phyloP scores from a whole-genome alignment of 53 echinoderm and acorn worm species.

The Patiria pectinifera region DNA sequence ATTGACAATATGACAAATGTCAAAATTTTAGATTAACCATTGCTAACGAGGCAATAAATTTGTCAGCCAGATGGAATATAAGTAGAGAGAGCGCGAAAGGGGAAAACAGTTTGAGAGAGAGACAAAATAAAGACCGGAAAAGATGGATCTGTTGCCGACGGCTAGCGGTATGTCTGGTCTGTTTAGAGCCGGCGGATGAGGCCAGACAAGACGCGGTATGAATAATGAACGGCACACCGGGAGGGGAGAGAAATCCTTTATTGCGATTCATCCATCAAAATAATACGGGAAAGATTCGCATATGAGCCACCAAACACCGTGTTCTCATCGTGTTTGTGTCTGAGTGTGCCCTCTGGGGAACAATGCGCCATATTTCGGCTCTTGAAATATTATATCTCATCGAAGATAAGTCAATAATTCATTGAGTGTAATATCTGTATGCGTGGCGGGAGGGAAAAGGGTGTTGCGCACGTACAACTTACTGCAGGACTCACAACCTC shows the following conservation, averaged over 20 bases:
- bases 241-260: neutral
- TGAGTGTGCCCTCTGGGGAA: neutral
- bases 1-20: slow-evolving; percentile 49
- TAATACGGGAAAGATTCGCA: neutral
- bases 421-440: no score
- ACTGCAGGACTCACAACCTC: no score
- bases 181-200: neutral
- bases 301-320: neutral
- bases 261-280: slow-evolving; percentile 19
- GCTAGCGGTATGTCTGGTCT: slow-evolving; percentile 29
- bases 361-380: neutral
- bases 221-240: neutral
- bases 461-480: no score
- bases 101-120: neutral
- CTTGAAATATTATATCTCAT: neutral
- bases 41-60: slow-evolving; percentile 57
- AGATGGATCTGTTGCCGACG: slow-evolving; percentile 17
- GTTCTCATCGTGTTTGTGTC: neutral
- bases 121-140: slow-evolving; percentile 28
- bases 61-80: slow-evolving; percentile 40
- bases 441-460: no score
- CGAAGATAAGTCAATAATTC: neutral
- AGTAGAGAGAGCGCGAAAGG: neutral
- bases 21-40: slow-evolving; percentile 33
- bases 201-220: neutral